Evolutionary conservation across 2,113 vertebrate genomes (phyloP).

Genomic region (Calidris pugnax): DNA sequence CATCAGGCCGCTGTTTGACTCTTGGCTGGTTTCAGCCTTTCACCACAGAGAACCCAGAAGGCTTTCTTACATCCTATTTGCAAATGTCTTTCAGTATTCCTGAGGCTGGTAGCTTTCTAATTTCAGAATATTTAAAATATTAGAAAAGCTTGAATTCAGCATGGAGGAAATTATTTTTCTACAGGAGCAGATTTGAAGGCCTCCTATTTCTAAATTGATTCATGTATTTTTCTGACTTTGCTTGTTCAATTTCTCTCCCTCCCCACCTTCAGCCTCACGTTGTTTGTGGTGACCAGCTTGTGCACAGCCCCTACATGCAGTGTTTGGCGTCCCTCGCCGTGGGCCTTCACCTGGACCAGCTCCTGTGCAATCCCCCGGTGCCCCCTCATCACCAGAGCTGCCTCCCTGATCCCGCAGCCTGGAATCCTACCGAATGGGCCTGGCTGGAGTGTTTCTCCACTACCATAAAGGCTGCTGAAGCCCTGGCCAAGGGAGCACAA

Average conservation of each 20-base stretch:
- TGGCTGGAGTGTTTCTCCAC: conserved; percentile 97
- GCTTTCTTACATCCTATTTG: neutral
- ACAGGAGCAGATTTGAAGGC: neutral
- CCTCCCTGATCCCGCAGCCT: conserved; percentile 80
- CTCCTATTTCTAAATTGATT: neutral
- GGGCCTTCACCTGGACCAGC: conserved; percentile 90
- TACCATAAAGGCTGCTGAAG: conserved; percentile 94
- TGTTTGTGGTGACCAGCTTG: conserved; percentile 94
- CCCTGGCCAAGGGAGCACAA: conserved; percentile 86
- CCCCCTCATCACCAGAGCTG: conserved; percentile 85
- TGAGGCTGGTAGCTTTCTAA: neutral
- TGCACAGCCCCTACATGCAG: conserved; percentile 98
- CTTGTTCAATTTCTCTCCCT: neutral
- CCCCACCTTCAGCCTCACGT: conserved; percentile 85
- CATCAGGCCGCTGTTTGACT: neutral
- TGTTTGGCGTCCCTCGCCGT: conserved; percentile 93
- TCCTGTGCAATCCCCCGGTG: conserved; percentile 86
- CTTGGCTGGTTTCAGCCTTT: neutral
- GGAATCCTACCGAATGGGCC: conserved; percentile 92
- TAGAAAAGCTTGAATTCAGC: neutral
- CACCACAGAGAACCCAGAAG: neutral
- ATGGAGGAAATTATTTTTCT: neutral
- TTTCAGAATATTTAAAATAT: neutral
- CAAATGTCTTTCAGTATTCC: neutral
- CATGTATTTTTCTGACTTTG: neutral